phyloP scores from a whole-genome alignment of 2,797 vertebrate species.

The Cheirogaleus major region DNA sequence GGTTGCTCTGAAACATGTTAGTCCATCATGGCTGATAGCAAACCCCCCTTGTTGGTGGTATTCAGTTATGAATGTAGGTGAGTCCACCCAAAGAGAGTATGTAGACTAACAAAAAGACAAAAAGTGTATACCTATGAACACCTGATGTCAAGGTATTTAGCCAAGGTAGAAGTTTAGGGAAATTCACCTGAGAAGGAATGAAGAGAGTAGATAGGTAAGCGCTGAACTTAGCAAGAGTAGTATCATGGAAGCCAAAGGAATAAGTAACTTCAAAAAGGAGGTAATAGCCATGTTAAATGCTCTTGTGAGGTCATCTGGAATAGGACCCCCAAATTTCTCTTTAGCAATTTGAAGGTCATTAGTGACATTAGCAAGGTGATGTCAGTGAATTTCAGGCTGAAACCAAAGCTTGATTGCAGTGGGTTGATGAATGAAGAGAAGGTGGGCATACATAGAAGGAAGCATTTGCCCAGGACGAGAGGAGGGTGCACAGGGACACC shows the following conservation, averaged over 20 bases:
- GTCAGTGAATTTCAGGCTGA: background rate
- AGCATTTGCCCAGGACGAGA: background rate
- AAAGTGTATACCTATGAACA: background rate
- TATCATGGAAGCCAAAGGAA: background rate
- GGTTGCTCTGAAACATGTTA: background rate
- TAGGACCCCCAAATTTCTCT: background rate
- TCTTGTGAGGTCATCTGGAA: background rate
- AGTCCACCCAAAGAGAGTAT: background rate
- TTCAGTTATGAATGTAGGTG: background rate
- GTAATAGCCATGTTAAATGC: rapidly evolving
- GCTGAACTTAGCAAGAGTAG: background rate
- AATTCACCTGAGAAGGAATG: background rate
- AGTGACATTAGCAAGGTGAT: background rate
- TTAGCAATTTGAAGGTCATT: background rate
- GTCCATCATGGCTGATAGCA: background rate
- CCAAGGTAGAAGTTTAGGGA: background rate
- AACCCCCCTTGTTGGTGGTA: background rate
- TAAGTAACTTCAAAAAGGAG: background rate
- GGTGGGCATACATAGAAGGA: background rate
- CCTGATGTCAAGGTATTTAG: background rate
- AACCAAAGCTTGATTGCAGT: background rate
- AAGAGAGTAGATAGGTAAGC: background rate
- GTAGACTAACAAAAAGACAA: background rate
- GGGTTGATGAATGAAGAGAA: background rate
- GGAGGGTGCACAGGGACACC: background rate